phyloP scores from a whole-genome alignment of 2,797 vertebrate genomes.

The Tadarida brasiliensis region DNA sequence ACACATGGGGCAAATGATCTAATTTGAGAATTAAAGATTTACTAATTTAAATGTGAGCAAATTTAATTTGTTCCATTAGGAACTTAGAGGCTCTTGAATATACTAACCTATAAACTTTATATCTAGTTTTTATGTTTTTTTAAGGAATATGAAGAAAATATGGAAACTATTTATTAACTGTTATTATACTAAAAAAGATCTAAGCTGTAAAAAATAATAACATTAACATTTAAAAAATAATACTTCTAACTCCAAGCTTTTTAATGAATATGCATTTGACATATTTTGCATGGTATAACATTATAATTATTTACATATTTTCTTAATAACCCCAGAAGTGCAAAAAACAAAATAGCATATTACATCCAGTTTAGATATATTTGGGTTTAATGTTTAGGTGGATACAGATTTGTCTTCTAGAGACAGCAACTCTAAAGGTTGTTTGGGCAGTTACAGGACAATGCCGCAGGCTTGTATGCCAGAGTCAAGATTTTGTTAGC shows the following conservation, averaged over 20 bases:
- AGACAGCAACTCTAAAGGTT: not conserved
- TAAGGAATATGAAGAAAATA: not conserved
- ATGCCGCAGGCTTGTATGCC: not conserved
- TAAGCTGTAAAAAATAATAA: not conserved
- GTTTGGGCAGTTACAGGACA: not conserved
- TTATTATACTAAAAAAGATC: not conserved
- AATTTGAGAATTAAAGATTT: constrained; percentile 24
- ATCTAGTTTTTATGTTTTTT: not conserved
- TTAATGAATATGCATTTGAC: not conserved
- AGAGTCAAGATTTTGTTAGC: not conserved
- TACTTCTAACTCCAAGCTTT: not conserved
- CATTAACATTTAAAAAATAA: not conserved
- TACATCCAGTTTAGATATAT: not conserved
- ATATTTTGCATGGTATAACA: not conserved
- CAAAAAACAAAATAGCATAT: not conserved
- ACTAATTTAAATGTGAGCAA: not conserved
- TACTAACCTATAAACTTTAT: not conserved
- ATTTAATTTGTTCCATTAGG: not conserved
- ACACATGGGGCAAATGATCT: not conserved
- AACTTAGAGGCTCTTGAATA: not conserved
- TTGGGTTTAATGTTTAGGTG: not conserved
- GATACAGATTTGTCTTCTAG: not conserved
- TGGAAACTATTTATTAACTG: not conserved
- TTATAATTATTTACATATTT: not conserved
- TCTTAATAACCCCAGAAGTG: not conserved